Base-by-base conservation (phyloP, 2,113 vertebrate genomes). In the Perca flavescens region DNA sequence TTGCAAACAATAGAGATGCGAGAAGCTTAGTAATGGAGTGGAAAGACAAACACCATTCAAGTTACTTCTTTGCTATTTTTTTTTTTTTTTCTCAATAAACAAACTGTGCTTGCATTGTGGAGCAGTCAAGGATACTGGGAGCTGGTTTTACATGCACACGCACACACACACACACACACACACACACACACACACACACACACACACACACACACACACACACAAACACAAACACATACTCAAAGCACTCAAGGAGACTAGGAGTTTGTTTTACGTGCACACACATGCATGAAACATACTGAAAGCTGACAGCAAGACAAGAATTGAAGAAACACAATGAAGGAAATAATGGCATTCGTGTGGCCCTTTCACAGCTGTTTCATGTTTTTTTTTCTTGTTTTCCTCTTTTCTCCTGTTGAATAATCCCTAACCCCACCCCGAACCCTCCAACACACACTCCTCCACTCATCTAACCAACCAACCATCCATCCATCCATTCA, bases 311-410 rank as follows among this genome's bases (percentile, higher is more conserved):
- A 65, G 57, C 22, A 12, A 57, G 54, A 67, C 3, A 12, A 50
- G 40, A 61, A 22, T 3, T 58, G 56, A 52, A 49, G 43, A 49
- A 70, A 49, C 69, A 74, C n/a, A 61, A 75, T 61, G 22, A 80
- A 79, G 70, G 53, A 74, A 56, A 76, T 87, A 75, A 74, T 87
- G 66, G 66, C 64, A 34, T 89, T 80, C 11, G 53, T 82, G 64
- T 88, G 65, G 61, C 79, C 52, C 10, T 84, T 60, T 85, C 86
- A 67, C 86, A 82, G n/a, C 80, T 89, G 76, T 91, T 86, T 88
- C 86, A 91, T 84, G 49, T 19, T 82, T 87, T 89, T 40, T 82
- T 92, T 89, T 92, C 69, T 93, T 92, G n/a, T 87, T 88, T 88
- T 61, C 86, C 82, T 85, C 80, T 86, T 91, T 74, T 84, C 76